Conservation (phyloP, 1,140 invertebrate genomes). For the Drosophila chauvacae region DNA sequence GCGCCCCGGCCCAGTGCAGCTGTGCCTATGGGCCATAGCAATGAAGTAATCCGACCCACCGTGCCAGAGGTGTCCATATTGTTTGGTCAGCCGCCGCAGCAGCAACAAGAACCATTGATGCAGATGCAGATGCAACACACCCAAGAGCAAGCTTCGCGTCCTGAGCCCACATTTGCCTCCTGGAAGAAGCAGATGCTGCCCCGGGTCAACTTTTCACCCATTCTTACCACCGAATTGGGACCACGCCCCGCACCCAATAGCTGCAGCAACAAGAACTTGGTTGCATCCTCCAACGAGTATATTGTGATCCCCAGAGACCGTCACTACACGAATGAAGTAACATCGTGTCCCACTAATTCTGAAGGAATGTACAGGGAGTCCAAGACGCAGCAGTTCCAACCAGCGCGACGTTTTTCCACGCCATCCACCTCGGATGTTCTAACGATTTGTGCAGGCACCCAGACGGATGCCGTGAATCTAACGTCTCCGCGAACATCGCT, state of each 20-base stretch:
- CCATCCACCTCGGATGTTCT: constrained; percentile 53
- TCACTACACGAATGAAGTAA: constrained; percentile 13
- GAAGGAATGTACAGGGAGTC: constrained; percentile 27
- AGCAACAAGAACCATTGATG: constrained; percentile 41
- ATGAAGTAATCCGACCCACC: constrained; percentile 53
- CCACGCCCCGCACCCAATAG: constrained; percentile 22
- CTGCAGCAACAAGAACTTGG: constrained; percentile 2
- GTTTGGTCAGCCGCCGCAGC: constrained; percentile 55
- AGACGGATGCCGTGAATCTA: constrained; percentile 55
- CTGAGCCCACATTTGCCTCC: constrained; percentile 52
- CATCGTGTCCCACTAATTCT: constrained; percentile 1
- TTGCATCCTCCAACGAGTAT: constrained; percentile 51
- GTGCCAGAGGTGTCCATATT: constrained; percentile 80
- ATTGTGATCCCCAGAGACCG: constrained; percentile 41
- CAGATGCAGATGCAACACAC: constrained; percentile 12
- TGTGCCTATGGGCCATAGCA: constrained; percentile 47
- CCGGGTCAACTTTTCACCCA: constrained; percentile 68
- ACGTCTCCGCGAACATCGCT: constrained; percentile 5
- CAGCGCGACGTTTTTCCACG: constrained; percentile 15
- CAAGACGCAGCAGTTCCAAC: constrained; percentile 29
- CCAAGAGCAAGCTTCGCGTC: constrained; percentile 11
- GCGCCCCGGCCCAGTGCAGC: constrained; percentile 71
- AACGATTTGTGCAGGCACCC: constrained; percentile 78
- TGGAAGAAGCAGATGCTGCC: constrained; percentile 81
- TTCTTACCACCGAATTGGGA: constrained; percentile 60